phyloP scores from a whole-genome alignment of 2,888 invertebrate genomes.

The Sarcophaga carnaria region DNA sequence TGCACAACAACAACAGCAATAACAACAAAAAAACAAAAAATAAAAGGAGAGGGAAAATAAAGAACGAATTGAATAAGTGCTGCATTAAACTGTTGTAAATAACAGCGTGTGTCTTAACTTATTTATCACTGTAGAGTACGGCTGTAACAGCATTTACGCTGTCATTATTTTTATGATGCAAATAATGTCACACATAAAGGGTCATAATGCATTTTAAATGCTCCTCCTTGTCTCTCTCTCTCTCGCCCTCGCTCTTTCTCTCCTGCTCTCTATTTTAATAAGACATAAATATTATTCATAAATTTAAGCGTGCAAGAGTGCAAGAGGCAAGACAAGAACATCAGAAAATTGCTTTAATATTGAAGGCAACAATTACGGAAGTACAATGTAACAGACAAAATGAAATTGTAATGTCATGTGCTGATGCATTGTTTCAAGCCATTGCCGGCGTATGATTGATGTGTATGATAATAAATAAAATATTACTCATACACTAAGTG shows the following conservation, averaged over 20 bases:
- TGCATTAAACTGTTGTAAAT: slow-evolving; percentile 35
- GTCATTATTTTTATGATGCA: slow-evolving; percentile 9
- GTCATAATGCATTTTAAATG: slow-evolving; percentile 14
- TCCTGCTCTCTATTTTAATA: not conserved
- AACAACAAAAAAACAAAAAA: too few species aligned
- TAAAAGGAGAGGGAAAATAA: not conserved
- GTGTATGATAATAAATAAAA: not conserved
- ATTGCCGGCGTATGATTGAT: not conserved
- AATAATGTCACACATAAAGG: slow-evolving; percentile 14
- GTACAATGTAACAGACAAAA: not conserved
- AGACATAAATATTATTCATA: not conserved
- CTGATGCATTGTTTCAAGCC: not conserved
- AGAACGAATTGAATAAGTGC: not conserved
- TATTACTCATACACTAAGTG: not conserved
- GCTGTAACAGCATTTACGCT: not conserved
- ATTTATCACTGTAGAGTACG: slow-evolving; percentile 16
- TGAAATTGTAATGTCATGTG: not conserved
- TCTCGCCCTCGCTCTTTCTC: too few species aligned
- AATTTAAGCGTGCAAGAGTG: not conserved
- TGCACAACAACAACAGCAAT: not conserved
- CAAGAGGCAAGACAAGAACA: not conserved
- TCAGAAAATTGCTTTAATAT: not conserved
- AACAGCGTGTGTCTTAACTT: slow-evolving; percentile 24
- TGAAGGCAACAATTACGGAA: not conserved
- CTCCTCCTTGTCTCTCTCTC: too few species aligned